A percentile compares a stretch with the other conserved stretches of the same genome.
These are phyloP conservation scores for Lichenostomus cassidix DNA, from an alignment of 2,113 vertebrate genomes.

Conservation along the genomic window DNA sequence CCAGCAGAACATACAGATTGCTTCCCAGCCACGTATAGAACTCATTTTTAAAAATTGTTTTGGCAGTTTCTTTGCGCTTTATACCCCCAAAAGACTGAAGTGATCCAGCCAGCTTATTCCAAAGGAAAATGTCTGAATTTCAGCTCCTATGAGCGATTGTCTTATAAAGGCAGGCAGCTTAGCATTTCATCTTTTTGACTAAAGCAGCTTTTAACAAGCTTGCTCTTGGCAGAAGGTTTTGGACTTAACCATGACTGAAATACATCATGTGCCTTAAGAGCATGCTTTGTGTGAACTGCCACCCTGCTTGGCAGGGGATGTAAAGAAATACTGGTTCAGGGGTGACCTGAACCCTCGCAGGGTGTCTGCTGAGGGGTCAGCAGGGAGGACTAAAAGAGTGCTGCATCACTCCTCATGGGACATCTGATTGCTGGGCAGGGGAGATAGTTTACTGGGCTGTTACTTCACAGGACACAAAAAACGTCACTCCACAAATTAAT, in stretches of 20 bases:
- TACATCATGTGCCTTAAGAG: neutral
- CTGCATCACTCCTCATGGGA: neutral
- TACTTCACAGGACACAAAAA: neutral
- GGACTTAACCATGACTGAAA: slow-evolving; percentile 29
- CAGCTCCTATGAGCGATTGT: neutral
- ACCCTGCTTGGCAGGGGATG: neutral
- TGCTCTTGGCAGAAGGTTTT: slow-evolving; percentile 24
- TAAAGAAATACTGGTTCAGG: neutral
- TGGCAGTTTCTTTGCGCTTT: neutral
- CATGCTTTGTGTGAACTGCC: neutral
- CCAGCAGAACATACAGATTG: slow-evolving; percentile 3
- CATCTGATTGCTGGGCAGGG: neutral
- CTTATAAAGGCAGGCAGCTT: slow-evolving; percentile 15
- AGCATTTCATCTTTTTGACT: slow-evolving; percentile 39
- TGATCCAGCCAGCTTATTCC: neutral
- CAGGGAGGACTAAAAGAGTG: neutral
- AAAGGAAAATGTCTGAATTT: slow-evolving; percentile 14
- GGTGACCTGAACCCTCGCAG: neutral
- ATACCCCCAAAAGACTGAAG: neutral
- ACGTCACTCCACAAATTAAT: neutral
- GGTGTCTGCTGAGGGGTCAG: neutral
- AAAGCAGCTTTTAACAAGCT: slow-evolving; percentile 37
- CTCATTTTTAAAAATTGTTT: neutral
- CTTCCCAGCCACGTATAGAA: neutral
- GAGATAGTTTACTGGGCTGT: neutral